These are phyloP conservation scores for Protaetia brevitarsis DNA, from an alignment of 1,140 invertebrate species.

Conservation along the genomic window DNA sequence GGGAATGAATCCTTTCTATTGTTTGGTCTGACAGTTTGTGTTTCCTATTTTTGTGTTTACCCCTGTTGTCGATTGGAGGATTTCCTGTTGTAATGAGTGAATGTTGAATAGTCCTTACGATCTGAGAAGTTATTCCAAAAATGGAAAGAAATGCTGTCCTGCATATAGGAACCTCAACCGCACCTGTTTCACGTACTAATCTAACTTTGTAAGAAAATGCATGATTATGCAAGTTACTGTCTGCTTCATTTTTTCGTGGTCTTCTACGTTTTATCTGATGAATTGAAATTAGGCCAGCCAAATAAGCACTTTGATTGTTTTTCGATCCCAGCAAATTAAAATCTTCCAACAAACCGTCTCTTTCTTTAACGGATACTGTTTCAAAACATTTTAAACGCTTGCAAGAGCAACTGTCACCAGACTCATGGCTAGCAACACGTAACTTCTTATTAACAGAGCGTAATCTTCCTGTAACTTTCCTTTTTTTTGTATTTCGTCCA, in stretches of 20 bases:
- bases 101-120: background rate
- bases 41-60: background rate
- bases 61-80: background rate
- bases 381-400: constrained; percentile 1
- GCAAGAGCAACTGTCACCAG: background rate
- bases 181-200: background rate
- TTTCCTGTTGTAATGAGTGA: background rate
- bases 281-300: constrained; percentile 17
- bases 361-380: background rate
- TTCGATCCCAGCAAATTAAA: background rate
- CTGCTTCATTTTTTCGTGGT: constrained; percentile 4
- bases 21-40: background rate
- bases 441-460: background rate
- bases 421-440: background rate
- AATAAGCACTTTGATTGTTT: constrained; percentile 12
- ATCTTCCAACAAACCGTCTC: background rate
- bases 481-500: constrained; percentile 8
- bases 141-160: background rate
- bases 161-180: background rate
- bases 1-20: background rate
- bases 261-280: background rate
- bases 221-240: background rate
- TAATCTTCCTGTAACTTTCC: background rate
- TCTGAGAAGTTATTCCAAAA: background rate
- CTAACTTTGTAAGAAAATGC: background rate